Conservation (phyloP, 1,140 invertebrate genomes). For the Ostrea denselamellosa region DNA sequence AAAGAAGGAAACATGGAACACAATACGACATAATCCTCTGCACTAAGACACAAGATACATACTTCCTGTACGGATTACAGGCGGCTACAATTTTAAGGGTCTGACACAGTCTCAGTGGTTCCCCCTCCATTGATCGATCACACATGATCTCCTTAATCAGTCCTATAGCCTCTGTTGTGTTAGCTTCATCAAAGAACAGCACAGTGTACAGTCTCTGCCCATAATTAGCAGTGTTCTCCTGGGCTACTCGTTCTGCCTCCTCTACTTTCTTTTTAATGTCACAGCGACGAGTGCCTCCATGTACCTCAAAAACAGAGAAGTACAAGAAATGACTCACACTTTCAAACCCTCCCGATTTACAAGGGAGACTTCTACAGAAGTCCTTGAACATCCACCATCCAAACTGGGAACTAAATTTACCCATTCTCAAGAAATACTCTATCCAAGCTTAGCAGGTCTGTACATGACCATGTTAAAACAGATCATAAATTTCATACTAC, state of each 20-base stretch:
- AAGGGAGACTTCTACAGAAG: too few species aligned
- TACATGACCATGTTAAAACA: too few species aligned
- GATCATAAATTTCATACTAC: too few species aligned
- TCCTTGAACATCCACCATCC: too few species aligned
- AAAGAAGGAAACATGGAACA: too few species aligned
- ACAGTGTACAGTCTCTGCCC: conserved; percentile 69
- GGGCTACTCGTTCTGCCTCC: conserved; percentile 67
- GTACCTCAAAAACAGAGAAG: conserved; percentile 63
- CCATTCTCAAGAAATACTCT: too few species aligned
- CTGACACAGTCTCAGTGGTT: conserved; percentile 58
- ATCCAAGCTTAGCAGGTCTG: too few species aligned
- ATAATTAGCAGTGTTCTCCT: conserved; percentile 59
- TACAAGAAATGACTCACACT: too few species aligned
- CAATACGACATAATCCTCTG: too few species aligned
- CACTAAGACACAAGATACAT: not conserved
- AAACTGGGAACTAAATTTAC: too few species aligned
- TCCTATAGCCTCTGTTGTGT: conserved; percentile 76
- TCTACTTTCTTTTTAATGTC: conserved; percentile 71
- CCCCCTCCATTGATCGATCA: conserved; percentile 70
- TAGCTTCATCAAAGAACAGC: conserved; percentile 78
- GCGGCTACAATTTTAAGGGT: conserved; percentile 75
- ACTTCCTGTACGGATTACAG: conserved; percentile 77
- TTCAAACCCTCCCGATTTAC: too few species aligned
- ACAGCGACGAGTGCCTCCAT: conserved; percentile 71
- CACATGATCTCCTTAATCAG: conserved; percentile 77